Evolutionary conservation across 2,888 invertebrate genomes (phyloP).

Genomic region (Quadroppia sp.): DNA sequence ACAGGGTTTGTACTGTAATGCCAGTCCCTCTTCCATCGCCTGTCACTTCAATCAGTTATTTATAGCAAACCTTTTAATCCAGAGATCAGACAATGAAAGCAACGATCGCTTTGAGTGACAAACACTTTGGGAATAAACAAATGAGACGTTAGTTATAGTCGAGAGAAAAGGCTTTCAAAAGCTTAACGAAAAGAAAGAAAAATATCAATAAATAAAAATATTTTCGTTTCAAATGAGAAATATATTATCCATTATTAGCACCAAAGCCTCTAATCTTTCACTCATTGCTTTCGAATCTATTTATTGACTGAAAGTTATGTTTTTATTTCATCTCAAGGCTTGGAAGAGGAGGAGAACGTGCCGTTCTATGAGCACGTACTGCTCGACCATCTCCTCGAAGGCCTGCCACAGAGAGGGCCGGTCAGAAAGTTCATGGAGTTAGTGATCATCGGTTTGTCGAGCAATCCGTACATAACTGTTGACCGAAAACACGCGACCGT

Average conservation of each 20-base stretch:
- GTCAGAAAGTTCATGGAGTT: slow-evolving; percentile 96
- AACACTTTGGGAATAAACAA: neutral
- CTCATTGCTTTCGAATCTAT: too few relatives aligned
- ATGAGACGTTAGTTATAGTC: too few relatives aligned
- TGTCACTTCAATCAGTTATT: too few relatives aligned
- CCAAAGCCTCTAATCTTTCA: neutral
- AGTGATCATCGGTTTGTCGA: slow-evolving; percentile 85
- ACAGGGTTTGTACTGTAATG: slow-evolving; percentile 74
- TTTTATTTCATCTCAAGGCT: slow-evolving; percentile 49
- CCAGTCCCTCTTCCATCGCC: too few relatives aligned
- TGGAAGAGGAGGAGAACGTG: slow-evolving; percentile 58
- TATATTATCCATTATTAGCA: neutral
- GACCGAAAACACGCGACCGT: slow-evolving; percentile 83
- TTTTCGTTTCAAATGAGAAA: neutral
- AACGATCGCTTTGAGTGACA: neutral
- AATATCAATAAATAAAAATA: neutral
- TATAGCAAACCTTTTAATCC: too few relatives aligned
- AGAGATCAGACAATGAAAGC: neutral
- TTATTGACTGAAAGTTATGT: neutral
- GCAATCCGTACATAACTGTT: slow-evolving; percentile 85
- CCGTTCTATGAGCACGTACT: slow-evolving; percentile 94
- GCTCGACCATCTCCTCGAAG: slow-evolving; percentile 76
- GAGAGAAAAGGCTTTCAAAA: too few relatives aligned
- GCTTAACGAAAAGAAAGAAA: neutral
- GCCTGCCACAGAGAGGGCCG: slow-evolving; percentile 87